A percentile compares a stretch with the other conserved stretches of the same genome.
phyloP scores from a whole-genome alignment of 2,888 invertebrate species.

The Dendrolimus pini region DNA sequence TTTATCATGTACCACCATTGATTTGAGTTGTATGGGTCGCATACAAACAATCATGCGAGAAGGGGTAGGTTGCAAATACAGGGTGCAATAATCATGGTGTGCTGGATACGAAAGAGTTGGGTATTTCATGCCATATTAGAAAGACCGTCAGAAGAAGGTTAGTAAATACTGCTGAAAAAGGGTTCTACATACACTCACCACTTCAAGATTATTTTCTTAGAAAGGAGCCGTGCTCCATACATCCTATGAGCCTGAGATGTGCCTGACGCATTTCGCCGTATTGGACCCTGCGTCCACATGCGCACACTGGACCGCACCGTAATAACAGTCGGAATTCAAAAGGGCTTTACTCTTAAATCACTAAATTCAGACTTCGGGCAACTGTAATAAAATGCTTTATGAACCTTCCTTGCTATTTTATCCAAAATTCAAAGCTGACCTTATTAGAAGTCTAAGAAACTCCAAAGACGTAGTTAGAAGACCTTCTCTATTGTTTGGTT shows the following conservation, averaged over 20 bases:
- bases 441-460: too few species aligned
- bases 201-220: not conserved
- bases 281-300: not conserved
- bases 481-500: too few species aligned
- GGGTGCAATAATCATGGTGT: not conserved
- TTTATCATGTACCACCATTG: too few species aligned
- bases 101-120: not conserved
- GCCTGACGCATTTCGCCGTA: not conserved
- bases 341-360: not conserved
- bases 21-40: not conserved
- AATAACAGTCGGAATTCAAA: not conserved
- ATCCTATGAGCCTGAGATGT: not conserved
- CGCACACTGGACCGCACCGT: not conserved
- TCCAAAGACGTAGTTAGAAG: too few species aligned
- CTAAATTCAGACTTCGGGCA: not conserved
- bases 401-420: too few species aligned
- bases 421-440: too few species aligned
- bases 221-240: not conserved
- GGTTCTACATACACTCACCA: not conserved
- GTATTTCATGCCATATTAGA: not conserved
- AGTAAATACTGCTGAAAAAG: not conserved
- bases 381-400: not conserved
- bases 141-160: not conserved
- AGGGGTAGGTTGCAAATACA: not conserved
- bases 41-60: not conserved